Percentiles rank a stretch among this genome's conserved stretches.
These are phyloP conservation scores for Liopterus haemorrhoidalis DNA, from an alignment of 2,888 invertebrate species.

Conservation along the genomic window DNA sequence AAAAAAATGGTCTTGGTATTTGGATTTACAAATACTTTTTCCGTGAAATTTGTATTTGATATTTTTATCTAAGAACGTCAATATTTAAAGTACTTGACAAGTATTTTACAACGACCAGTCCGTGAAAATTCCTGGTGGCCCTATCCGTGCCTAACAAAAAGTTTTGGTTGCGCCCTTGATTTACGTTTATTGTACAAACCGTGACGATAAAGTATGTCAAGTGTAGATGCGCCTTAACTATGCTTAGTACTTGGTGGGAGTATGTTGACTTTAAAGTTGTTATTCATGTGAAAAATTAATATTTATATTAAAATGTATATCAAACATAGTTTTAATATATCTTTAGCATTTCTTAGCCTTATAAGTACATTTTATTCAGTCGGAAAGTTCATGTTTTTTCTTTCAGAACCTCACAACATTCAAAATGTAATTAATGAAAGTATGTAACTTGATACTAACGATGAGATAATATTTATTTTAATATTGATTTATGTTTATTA, in stretches of 20 bases:
- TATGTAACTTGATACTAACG: slow-evolving; percentile 7
- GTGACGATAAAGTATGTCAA: not conserved
- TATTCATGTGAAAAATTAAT: not conserved
- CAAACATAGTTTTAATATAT: slow-evolving; percentile 34
- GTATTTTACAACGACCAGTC: too few species aligned
- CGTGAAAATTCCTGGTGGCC: too few species aligned
- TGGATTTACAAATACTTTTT: too few species aligned
- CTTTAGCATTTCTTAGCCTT: slow-evolving; percentile 42
- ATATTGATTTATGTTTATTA: slow-evolving; percentile 40
- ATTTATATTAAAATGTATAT: slow-evolving; percentile 15
- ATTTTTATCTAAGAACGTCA: not conserved
- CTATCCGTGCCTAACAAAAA: too few species aligned
- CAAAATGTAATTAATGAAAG: slow-evolving; percentile 31
- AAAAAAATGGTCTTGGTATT: too few species aligned
- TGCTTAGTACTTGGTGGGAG: not conserved
- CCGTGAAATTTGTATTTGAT: not conserved
- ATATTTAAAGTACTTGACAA: not conserved
- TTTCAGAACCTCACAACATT: slow-evolving; percentile 47
- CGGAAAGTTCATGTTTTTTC: slow-evolving; percentile 50
- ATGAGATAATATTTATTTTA: slow-evolving; percentile 13
- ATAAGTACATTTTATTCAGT: slow-evolving; percentile 50
- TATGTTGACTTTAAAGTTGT: not conserved
- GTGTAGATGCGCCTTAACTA: not conserved
- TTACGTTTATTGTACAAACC: not conserved
- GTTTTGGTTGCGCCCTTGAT: too few species aligned